These are phyloP conservation scores for Drosophila subquinaria DNA, from an alignment of 2,888 invertebrate genomes.

Conservation along the genomic window DNA sequence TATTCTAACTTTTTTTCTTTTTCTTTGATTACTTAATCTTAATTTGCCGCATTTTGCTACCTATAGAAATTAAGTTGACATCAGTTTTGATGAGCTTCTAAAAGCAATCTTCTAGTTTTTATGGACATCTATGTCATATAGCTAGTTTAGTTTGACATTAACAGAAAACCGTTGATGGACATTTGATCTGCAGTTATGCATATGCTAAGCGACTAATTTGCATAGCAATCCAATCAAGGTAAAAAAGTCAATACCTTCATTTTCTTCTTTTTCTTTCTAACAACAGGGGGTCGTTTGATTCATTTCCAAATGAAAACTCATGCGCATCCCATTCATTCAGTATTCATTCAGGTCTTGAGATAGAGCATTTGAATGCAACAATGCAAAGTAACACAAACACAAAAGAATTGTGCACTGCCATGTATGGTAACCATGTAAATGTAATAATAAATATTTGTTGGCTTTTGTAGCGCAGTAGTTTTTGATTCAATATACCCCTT, in stretches of 20 bases:
- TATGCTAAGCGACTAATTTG: slow-evolving; percentile 28
- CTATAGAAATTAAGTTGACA: slow-evolving; percentile 14
- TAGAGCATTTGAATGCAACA: slow-evolving; percentile 52
- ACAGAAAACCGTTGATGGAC: slow-evolving; percentile 43
- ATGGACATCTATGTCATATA: slow-evolving; percentile 23
- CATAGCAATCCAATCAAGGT: slow-evolving; percentile 27
- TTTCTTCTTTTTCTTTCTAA: slow-evolving; percentile 1
- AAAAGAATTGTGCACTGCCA: slow-evolving; percentile 54
- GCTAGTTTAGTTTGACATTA: slow-evolving; percentile 32
- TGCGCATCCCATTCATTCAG: slow-evolving; percentile 8
- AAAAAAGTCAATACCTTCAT: not conserved
- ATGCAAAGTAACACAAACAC: slow-evolving; percentile 17
- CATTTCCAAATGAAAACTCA: not conserved
- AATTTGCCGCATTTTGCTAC: slow-evolving; percentile 20
- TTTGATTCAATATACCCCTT: slow-evolving; percentile 25
- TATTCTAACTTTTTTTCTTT: slow-evolving; percentile 3
- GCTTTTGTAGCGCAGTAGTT: slow-evolving; percentile 59
- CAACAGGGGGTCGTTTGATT: slow-evolving; percentile 26
- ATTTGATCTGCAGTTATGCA: slow-evolving; percentile 25
- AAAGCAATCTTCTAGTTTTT: not conserved
- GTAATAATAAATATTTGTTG: slow-evolving; percentile 79
- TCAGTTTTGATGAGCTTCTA: slow-evolving; percentile 7
- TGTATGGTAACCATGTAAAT: slow-evolving; percentile 57
- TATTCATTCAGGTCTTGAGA: slow-evolving; percentile 2
- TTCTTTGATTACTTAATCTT: not conserved